Evolutionary conservation across 2,797 vertebrate genomes (phyloP).

Genomic region (Ctenopoma kingsleyae): DNA sequence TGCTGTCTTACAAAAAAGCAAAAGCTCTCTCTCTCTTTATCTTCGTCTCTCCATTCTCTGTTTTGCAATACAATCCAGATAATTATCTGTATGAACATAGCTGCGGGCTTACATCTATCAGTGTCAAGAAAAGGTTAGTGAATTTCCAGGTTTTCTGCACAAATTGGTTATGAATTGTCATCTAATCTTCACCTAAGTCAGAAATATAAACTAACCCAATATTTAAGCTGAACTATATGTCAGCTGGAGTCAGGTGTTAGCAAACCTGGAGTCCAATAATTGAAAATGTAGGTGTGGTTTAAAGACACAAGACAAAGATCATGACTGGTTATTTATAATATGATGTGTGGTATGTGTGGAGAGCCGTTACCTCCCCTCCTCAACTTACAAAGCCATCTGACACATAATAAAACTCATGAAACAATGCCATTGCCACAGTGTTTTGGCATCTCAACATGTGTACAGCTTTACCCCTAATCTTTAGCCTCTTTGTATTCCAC

Average conservation of each 20-base stretch:
- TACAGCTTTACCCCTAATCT: conserved; percentile 6
- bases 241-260: no score
- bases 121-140: no score
- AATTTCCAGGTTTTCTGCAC: no score
- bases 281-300: no score
- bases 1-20: conserved; percentile 2
- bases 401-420: conserved; percentile 4
- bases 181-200: no score
- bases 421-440: not conserved
- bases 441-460: not conserved
- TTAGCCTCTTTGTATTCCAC: conserved; percentile 26
- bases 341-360: not conserved
- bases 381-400: not conserved
- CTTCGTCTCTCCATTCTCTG: not conserved
- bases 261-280: no score
- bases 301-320: no score
- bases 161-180: no score
- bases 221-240: no score
- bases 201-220: no score
- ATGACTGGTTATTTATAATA: not conserved
- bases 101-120: not conserved
- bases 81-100: not conserved
- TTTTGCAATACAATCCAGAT: not conserved
- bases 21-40: not conserved
- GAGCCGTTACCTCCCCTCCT: not conserved